Evolutionary conservation across 2,888 invertebrate genomes (phyloP).

Genomic region (Nemotelus nigrinus): DNA sequence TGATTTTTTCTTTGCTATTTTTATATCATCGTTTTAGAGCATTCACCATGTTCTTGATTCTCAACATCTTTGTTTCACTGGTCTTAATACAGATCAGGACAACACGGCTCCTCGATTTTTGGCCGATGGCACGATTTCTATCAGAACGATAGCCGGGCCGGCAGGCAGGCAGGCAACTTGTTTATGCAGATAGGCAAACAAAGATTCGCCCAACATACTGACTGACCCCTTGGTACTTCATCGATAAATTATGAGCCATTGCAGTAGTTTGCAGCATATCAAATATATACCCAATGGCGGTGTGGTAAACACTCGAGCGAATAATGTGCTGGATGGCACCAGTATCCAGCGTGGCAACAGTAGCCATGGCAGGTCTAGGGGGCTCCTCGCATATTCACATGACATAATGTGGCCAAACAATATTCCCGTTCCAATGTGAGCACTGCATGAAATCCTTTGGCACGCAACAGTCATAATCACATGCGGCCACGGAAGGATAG

Average conservation of each 20-base stretch:
- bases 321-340: constrained; percentile 20
- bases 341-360: constrained; percentile 1
- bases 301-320: constrained; percentile 13
- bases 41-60: background rate
- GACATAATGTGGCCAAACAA: constrained; percentile 9
- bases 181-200: constrained; percentile 41
- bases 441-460: constrained; percentile 44
- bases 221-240: constrained; percentile 22
- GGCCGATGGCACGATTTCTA: constrained; percentile 6
- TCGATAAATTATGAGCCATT: constrained; percentile 41
- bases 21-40: background rate
- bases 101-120: constrained; percentile 19
- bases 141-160: background rate
- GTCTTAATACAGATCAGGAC: background rate
- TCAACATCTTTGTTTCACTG: constrained; percentile 12
- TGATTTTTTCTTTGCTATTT: background rate
- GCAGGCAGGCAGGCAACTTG: constrained; percentile 11
- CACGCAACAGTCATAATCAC: constrained; percentile 45
- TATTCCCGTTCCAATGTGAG: constrained; percentile 28
- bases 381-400: background rate
- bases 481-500: constrained; percentile 43
- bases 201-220: constrained; percentile 6
- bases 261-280: constrained; percentile 43
- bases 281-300: constrained; percentile 26
- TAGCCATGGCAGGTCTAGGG: constrained; percentile 7